A percentile compares a stretch with the other conserved stretches of the same genome.
These are phyloP conservation scores for Shinisaurus crocodilurus DNA, from an alignment of 2,113 vertebrate species.

Conservation along the genomic window DNA sequence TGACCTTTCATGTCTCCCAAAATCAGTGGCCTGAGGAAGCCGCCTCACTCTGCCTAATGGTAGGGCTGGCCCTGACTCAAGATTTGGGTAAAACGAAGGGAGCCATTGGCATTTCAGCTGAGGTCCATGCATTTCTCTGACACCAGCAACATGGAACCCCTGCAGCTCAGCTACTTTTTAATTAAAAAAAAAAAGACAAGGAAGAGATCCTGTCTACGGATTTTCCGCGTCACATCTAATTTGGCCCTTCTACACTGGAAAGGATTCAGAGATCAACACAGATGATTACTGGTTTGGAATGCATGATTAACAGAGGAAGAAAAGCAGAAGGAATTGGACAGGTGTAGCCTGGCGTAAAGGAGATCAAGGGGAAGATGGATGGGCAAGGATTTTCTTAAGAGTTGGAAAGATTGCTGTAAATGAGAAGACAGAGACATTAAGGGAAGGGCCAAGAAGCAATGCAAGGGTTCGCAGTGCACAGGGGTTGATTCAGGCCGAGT, in stretches of 20 bases:
- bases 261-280: neutral
- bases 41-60: neutral
- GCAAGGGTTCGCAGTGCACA: neutral
- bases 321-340: neutral
- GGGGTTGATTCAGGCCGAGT: neutral
- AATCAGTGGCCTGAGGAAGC: neutral
- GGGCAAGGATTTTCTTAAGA: neutral
- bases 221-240: neutral
- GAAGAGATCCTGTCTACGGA: neutral
- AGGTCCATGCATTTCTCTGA: neutral
- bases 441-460: neutral
- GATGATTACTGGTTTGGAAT: conserved; percentile 6
- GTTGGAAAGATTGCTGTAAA: neutral
- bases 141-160: neutral
- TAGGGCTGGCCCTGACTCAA: neutral
- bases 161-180: neutral
- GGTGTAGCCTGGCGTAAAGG: neutral
- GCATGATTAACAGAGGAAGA: neutral
- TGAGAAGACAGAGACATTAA: neutral
- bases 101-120: neutral
- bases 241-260: neutral
- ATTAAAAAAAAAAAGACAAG: neutral
- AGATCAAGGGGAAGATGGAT: neutral
- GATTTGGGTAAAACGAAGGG: neutral
- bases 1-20: too few relatives aligned